Percentiles rank a stretch among this genome's conserved stretches.
phyloP scores from a whole-genome alignment of 2,113 vertebrate species.

The Xyrauchen texanus region DNA sequence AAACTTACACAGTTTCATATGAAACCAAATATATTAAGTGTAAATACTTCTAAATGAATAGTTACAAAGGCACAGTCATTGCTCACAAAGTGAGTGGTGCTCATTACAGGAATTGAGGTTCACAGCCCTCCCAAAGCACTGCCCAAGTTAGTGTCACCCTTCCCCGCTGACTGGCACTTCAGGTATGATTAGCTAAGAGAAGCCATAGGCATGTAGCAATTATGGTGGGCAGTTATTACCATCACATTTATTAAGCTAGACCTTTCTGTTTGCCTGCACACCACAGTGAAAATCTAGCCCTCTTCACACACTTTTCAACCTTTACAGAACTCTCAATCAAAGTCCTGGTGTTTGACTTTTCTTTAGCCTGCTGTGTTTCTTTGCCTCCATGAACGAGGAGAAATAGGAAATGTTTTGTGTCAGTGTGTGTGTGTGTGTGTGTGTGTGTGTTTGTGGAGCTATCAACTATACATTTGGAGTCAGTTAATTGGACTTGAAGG shows the following conservation, averaged over 20 bases:
- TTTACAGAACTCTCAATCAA: slow-evolving; percentile 28
- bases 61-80: slow-evolving; percentile 2
- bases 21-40: background rate
- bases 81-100: background rate
- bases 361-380: slow-evolving; percentile 11
- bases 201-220: slow-evolving; percentile 49
- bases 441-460: background rate
- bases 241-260: slow-evolving; percentile 51
- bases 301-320: slow-evolving; percentile 11
- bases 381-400: background rate
- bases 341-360: slow-evolving; percentile 23
- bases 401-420: background rate
- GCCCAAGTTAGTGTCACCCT: slow-evolving; percentile 15
- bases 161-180: slow-evolving; percentile 34
- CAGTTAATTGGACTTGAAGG: background rate
- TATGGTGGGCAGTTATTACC: slow-evolving; percentile 53
- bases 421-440: background rate
- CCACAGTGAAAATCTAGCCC: slow-evolving; percentile 12
- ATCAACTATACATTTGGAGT: background rate
- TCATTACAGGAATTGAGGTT: background rate
- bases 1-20: too few species aligned
- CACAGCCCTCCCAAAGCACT: too few species aligned
- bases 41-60: background rate
- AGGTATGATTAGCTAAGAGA: slow-evolving; percentile 54
- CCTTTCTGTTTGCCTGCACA: slow-evolving; percentile 20